These are phyloP conservation scores for Drosophila cracens DNA, from an alignment of 2,888 invertebrate genomes.

Conservation along the genomic window DNA sequence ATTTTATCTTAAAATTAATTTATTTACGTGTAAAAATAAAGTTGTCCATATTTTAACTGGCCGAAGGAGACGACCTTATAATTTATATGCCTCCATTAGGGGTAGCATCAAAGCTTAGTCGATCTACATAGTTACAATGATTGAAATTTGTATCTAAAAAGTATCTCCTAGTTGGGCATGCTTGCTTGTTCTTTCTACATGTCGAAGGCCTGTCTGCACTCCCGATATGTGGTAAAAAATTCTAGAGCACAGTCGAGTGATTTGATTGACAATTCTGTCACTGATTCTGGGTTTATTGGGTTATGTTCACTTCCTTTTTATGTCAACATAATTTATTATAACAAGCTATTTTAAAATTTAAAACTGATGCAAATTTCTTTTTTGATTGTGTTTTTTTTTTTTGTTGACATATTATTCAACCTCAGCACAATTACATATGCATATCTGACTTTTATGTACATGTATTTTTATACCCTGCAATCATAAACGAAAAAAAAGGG, in stretches of 20 bases:
- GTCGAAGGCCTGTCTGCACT: background rate
- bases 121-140: background rate
- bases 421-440: conserved; percentile 3
- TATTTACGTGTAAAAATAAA: background rate
- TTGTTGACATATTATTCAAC: background rate
- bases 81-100: background rate
- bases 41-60: background rate
- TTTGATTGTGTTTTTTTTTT: background rate
- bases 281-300: background rate
- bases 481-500: background rate
- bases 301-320: background rate
- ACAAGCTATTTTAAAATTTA: conserved; percentile 6
- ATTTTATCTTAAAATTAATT: background rate
- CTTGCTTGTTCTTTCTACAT: background rate
- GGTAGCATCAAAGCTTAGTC: background rate
- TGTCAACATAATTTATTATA: conserved; percentile 1
- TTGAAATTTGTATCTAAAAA: background rate
- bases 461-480: conserved; percentile 5
- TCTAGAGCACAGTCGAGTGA: background rate
- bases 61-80: background rate
- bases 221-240: background rate
- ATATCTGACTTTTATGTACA: background rate
- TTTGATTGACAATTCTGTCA: conserved; percentile 8
- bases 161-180: background rate
- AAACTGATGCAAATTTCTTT: background rate